A percentile compares a stretch with the other conserved stretches of the same genome.
phyloP scores from a whole-genome alignment of 1,140 invertebrate genomes.

The Bombus turneri region DNA sequence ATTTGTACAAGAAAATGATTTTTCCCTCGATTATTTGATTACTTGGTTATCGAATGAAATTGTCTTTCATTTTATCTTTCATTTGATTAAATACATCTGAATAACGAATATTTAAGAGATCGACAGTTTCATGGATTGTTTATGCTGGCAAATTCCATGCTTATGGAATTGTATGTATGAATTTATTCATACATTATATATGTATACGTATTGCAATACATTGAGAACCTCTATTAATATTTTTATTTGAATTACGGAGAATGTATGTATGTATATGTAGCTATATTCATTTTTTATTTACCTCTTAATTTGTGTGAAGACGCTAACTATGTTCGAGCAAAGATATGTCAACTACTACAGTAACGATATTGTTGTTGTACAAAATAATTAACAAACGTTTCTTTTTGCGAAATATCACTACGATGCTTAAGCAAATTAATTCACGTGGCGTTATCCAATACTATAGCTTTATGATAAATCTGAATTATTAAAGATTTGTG shows the following conservation, averaged over 20 bases:
- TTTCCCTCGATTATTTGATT: background rate
- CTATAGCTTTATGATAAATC: no score
- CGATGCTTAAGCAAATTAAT: background rate
- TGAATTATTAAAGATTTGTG: background rate
- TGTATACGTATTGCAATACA: background rate
- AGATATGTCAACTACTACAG: background rate
- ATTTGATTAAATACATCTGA: background rate
- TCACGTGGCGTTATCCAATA: background rate
- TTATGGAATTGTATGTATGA: background rate
- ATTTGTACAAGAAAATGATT: background rate
- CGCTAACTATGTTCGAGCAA: background rate
- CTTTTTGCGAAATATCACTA: background rate
- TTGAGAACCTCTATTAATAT: background rate
- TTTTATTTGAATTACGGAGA: no score
- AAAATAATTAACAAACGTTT: background rate
- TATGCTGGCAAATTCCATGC: background rate
- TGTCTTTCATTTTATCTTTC: no score
- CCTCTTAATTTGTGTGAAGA: background rate
- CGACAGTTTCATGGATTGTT: background rate
- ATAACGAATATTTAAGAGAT: background rate
- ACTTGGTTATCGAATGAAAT: background rate
- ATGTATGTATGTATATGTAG: no score
- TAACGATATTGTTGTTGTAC: background rate
- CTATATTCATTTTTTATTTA: background rate
- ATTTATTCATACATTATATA: no score